Conservation (phyloP, 2,888 invertebrate species). For the Callosobruchus maculatus region DNA sequence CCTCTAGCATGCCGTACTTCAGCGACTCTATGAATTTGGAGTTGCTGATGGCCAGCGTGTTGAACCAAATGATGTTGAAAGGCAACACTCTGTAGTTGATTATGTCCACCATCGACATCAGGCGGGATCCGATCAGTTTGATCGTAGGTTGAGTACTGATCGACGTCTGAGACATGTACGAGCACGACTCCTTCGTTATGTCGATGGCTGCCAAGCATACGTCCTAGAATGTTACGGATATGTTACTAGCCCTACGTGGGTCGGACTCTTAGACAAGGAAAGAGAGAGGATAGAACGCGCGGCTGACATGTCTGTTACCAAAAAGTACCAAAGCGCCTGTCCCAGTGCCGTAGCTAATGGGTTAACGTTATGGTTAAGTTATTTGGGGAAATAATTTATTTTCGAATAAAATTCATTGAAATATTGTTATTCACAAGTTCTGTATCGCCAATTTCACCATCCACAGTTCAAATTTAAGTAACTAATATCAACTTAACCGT, state of each 20-base stretch:
- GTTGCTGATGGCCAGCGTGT: slow-evolving; percentile 68
- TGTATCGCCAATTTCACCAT: no score
- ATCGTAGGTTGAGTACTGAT: slow-evolving; percentile 52
- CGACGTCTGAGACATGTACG: slow-evolving; percentile 55
- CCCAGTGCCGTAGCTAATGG: no score
- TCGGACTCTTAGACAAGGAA: no score
- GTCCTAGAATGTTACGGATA: slow-evolving; percentile 56
- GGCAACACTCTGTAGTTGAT: slow-evolving; percentile 62
- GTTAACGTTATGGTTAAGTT: no score
- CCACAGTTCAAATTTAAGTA: no score
- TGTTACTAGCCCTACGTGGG: neutral
- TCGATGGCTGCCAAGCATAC: slow-evolving; percentile 73
- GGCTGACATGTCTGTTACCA: no score
- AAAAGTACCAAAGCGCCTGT: no score
- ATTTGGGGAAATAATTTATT: no score
- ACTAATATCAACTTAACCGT: no score
- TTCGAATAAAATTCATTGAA: no score
- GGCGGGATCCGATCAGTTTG: slow-evolving; percentile 52
- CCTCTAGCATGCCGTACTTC: slow-evolving; percentile 84
- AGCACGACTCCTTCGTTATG: slow-evolving; percentile 72
- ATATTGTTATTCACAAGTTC: no score
- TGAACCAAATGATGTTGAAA: slow-evolving; percentile 87
- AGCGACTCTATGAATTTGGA: slow-evolving; percentile 76
- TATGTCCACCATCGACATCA: slow-evolving; percentile 60
- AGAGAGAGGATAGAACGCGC: no score